Conservation (phyloP, 92 coral and sea anemone genomes). For the Palythoa grandiflora region DNA sequence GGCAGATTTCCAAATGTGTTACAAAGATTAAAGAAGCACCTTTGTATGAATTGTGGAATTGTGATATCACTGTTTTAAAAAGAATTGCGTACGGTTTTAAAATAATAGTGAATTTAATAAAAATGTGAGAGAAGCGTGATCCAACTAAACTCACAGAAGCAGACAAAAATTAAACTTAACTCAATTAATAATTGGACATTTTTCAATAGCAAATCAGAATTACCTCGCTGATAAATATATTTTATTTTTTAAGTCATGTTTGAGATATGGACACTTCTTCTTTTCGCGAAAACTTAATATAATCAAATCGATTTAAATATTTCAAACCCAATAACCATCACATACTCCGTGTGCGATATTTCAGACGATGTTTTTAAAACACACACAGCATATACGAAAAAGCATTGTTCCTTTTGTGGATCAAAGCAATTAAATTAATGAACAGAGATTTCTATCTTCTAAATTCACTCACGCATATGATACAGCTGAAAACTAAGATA, state of each 20-base stretch:
- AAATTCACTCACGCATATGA: not conserved
- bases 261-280: not conserved
- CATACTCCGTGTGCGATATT: not conserved
- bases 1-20: constrained; percentile 22
- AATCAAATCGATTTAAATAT: not conserved
- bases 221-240: not conserved
- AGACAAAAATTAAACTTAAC: not conserved
- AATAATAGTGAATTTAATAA: not conserved
- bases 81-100: not conserved
- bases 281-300: not conserved
- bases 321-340: not conserved
- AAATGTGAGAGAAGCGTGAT: not conserved
- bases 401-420: not conserved
- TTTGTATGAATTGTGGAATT: not conserved
- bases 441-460: not conserved
- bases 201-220: not conserved
- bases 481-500: not conserved
- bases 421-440: not conserved
- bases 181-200: not conserved
- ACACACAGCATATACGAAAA: no score
- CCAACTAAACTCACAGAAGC: not conserved
- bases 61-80: not conserved
- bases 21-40: not conserved
- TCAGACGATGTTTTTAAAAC: not conserved
- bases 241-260: not conserved